These are phyloP conservation scores for Chrysemys picta DNA, from an alignment of 2,113 vertebrate genomes.

Conservation along the genomic window DNA sequence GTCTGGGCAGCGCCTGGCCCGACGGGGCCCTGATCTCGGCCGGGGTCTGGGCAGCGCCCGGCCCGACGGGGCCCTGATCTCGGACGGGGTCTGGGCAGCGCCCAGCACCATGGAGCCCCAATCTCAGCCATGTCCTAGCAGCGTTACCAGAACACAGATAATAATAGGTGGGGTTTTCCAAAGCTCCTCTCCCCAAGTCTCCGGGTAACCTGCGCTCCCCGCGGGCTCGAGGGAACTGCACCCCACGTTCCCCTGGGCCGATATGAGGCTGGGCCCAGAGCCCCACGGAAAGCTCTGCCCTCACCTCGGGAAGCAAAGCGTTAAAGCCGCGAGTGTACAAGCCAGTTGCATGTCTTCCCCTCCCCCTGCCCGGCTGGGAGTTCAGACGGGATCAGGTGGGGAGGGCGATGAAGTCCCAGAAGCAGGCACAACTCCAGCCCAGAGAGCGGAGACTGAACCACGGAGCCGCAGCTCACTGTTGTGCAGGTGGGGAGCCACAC, in stretches of 20 bases:
- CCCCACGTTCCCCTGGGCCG: too few species aligned
- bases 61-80: too few species aligned
- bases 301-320: not conserved
- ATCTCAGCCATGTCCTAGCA: not conserved
- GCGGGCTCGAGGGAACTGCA: not conserved
- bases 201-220: not conserved
- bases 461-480: not conserved
- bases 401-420: not conserved
- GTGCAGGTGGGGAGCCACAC: not conserved
- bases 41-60: fast-evolving
- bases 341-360: not conserved
- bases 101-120: fast-evolving
- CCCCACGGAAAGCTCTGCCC: not conserved
- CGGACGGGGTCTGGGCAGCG: fast-evolving
- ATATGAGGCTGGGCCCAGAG: not conserved
- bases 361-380: not conserved
- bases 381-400: not conserved
- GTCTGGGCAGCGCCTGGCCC: too few species aligned
- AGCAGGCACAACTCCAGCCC: not conserved
- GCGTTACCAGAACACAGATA: not conserved
- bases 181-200: not conserved
- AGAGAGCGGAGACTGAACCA: not conserved
- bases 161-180: not conserved
- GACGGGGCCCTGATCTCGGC: too few species aligned
- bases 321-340: not conserved